A percentile compares a stretch with the other conserved stretches of the same genome.
phyloP scores from a whole-genome alignment of 1,140 invertebrate species.

The Pantala flavescens region DNA sequence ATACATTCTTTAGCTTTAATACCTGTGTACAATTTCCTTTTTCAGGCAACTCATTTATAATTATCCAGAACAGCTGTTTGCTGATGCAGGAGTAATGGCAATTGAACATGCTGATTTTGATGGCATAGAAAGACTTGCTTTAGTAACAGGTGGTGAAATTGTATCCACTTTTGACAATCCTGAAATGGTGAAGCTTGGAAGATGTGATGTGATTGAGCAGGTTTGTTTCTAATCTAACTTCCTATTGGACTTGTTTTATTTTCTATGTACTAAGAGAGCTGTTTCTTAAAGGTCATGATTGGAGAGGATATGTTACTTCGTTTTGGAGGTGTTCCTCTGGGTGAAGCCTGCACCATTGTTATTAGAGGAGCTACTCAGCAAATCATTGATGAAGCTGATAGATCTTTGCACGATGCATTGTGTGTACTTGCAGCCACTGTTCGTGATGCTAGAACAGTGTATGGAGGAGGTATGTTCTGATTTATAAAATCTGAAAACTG shows the following conservation, averaged over 20 bases:
- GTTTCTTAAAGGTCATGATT: conserved; percentile 67
- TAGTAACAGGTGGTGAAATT: conserved; percentile 97
- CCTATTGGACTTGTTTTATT: conserved; percentile 1
- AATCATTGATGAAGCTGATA: conserved; percentile 96
- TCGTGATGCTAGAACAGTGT: conserved; percentile 81
- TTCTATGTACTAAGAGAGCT: conserved; percentile 4
- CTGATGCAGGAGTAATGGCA: conserved; percentile 96
- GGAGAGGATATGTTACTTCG: conserved; percentile 93
- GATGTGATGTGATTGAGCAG: conserved; percentile 93
- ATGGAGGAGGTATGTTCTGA: conserved; percentile 66
- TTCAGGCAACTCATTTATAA: conserved; percentile 96
- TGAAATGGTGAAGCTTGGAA: conserved; percentile 81
- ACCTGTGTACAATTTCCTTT: conserved; percentile 17
- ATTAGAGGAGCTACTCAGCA: conserved; percentile 98
- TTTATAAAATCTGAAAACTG: background rate
- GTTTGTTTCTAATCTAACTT: conserved; percentile 31
- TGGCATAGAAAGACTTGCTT: conserved; percentile 91
- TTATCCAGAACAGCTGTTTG: conserved; percentile 98
- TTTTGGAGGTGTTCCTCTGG: conserved; percentile 88
- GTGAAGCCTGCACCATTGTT: conserved; percentile 94
- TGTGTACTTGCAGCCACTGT: conserved; percentile 95
- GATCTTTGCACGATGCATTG: conserved; percentile 95
- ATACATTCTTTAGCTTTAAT: too few relatives aligned
- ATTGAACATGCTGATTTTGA: conserved; percentile 99
- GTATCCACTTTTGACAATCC: conserved; percentile 97